Conservation (phyloP, 2,797 vertebrate species). For the Cyprinella venusta region DNA sequence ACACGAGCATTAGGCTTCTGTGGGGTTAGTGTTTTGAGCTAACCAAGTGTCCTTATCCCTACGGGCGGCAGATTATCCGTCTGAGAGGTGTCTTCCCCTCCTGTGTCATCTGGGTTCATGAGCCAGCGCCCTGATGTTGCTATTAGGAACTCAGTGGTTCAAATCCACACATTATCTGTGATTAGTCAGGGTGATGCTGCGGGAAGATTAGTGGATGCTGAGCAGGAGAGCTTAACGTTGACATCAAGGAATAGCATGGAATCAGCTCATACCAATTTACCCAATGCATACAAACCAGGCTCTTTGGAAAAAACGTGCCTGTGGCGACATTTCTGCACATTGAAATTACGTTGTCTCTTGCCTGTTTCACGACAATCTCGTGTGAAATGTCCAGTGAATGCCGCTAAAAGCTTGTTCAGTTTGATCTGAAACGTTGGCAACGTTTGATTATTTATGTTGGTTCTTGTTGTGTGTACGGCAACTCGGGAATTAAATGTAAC, state of each 20-base stretch:
- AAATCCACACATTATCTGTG: slow-evolving; percentile 75
- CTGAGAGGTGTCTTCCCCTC: slow-evolving; percentile 34
- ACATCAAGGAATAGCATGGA: slow-evolving; percentile 18
- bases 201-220: slow-evolving; percentile 63
- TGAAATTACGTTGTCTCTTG: background rate
- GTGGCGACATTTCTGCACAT: background rate
- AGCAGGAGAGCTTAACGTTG: slow-evolving; percentile 31
- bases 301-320: background rate
- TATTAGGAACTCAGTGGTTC: slow-evolving; percentile 70
- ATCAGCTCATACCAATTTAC: background rate
- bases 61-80: slow-evolving; percentile 31
- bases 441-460: background rate
- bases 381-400: background rate
- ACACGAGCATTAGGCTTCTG: background rate
- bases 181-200: slow-evolving; percentile 67
- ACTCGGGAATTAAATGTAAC: background rate
- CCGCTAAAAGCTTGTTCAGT: background rate
- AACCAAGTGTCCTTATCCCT: slow-evolving; percentile 19
- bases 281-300: background rate
- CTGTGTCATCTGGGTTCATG: slow-evolving; percentile 60
- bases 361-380: background rate
- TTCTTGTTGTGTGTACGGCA: background rate
- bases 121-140: slow-evolving; percentile 68
- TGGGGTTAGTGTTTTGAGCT: slow-evolving; percentile 14
- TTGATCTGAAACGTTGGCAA: background rate